Evolutionary conservation across 2,113 vertebrate genomes (phyloP), one percentile per base, ranked within the genome.

Genomic region (Gambusia holbrooki): DNA sequence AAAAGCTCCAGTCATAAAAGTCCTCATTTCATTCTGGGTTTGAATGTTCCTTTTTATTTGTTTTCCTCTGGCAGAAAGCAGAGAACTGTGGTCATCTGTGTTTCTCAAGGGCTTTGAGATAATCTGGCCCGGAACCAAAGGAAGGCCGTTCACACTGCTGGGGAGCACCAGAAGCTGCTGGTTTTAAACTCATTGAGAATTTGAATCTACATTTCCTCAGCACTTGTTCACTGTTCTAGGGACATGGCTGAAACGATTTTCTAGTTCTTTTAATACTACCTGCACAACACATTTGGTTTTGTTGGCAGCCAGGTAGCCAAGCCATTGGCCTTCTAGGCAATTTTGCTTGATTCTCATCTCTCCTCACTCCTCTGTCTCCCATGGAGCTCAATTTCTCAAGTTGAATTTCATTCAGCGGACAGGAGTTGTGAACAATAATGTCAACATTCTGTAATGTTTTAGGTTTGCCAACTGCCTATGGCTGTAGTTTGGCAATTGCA

Each of bases 1-100:
- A 78, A 77, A 83, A 60, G 69, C 73, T 80, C 28, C 40, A 42
- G 51, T 30, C 73, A 65, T 74, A 28, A 70, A 37, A 22, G 73
- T 74, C 48, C 61, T 58, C 51, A n/a, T 58, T n/a, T 58, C 51
- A 58, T 70, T 37, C 48, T 48, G 29, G 11, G 40, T 32, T 62
- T 66, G 54, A 80, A 40, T 66, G 37, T 51, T 30, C 29, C 25
- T 42, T 40, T 30, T 85, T 65, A 77, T 70, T 72, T 73, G 40
- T 32, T 58, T 73, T 62, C 45, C 51, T 64, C 40, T 67, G 54
- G 29, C 62, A 73, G 75, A 60, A 13, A 25, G 77, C 76, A 32
- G 66, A 45, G 74, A 1, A 80, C 66, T 79, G 28, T 37, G 35
- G 71, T 84, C 71, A 76, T 84, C 54, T 48, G 3, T 28, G 27